Base-by-base conservation (phyloP, 2,888 invertebrate genomes). In the Dasypogon diadema region DNA sequence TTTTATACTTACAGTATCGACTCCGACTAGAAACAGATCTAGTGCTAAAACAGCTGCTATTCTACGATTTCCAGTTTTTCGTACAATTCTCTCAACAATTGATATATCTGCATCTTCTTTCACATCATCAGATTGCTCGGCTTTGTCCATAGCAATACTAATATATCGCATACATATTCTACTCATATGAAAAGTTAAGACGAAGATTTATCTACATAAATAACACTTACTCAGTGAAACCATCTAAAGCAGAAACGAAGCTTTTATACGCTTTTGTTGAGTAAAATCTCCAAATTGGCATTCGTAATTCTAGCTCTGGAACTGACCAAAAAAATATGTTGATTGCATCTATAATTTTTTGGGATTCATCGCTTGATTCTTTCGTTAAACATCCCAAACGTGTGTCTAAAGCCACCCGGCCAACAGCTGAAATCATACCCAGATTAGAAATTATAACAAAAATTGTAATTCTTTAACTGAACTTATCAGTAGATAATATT, bases 261-360 rank as follows among this genome's bases (percentile, higher is more conserved):
- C 90, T 91, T 82, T 89, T 90, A 81, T 93, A 92, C 6, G 92
- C 88, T 78, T 89, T 89, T 2, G 92, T 93, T 26, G 92, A 88
- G 84, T 91, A 92, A 65, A 92, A 81, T 78, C 92, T 88, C 93
- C 93, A 93, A 22, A 93, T 83, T 1, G 93, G 93, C 81, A 93
- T 91, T 55, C 91, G 89, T 21, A 93, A 83, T 85, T 93, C 93
- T 46, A 93, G 88, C 81, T 91, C 90, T 5, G 92, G 92, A 16
- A 93, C 92, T 79, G 92, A 91, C 87, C 92, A 92, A 82, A 93
- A 93, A 85, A 93, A 93, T 2, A 89, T 89, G 83, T 92, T 92
- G 79, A 93, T 93, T 78, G 92, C 91, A 82, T 91, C 88, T 77
- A 96, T 93, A 83, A 96, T 93, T 82, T 90, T 89, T 83, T 91